Evolutionary conservation across 2,888 invertebrate genomes (phyloP).

Genomic region (Lumbricus terrestris): DNA sequence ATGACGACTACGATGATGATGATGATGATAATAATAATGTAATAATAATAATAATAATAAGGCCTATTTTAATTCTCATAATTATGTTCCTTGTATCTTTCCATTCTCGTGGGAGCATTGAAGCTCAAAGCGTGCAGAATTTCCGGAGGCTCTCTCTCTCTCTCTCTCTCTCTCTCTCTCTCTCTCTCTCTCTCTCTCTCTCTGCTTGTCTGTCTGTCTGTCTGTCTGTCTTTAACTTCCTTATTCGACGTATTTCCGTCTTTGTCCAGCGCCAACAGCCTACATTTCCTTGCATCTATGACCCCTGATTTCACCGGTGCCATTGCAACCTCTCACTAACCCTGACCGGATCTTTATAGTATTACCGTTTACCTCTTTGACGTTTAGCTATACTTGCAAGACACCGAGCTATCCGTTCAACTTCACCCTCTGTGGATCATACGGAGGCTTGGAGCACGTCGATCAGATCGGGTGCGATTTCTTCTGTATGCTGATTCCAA

Average conservation of each 20-base stretch:
- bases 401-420: background rate
- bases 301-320: too few relatives aligned
- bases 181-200: slow-evolving; percentile 23
- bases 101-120: too few relatives aligned
- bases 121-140: too few relatives aligned
- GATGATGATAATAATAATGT: too few relatives aligned
- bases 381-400: background rate
- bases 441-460: background rate
- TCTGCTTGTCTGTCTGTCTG: slow-evolving; percentile 17
- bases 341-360: background rate
- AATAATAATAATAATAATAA: too few relatives aligned
- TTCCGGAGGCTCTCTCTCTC: slow-evolving; percentile 6
- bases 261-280: too few relatives aligned
- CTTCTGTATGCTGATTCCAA: background rate
- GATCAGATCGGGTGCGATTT: background rate
- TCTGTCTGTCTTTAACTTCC: background rate
- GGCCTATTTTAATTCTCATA: too few relatives aligned
- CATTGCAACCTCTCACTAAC: too few relatives aligned
- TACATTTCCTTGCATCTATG: too few relatives aligned
- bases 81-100: too few relatives aligned
- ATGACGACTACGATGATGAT: too few relatives aligned
- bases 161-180: slow-evolving; percentile 16
- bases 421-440: background rate
- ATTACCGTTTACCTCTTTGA: background rate
- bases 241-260: background rate